Conservation (phyloP, 2,113 vertebrate species). For the Delphinus delphis region DNA sequence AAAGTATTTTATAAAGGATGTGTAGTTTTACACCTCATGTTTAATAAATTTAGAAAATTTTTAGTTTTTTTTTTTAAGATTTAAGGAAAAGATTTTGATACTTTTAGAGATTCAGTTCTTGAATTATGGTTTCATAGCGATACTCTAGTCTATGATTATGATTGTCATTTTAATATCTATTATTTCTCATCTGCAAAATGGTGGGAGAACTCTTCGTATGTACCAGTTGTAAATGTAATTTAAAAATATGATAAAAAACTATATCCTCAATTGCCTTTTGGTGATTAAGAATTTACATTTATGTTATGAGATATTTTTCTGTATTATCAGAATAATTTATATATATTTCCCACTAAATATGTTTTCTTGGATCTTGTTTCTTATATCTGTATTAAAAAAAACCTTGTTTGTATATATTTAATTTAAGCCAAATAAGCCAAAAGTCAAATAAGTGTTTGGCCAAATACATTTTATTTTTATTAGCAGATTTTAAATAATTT, state of each 20-base stretch:
- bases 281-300: constrained; percentile 41
- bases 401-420: not conserved
- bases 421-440: constrained; percentile 3
- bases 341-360: not conserved
- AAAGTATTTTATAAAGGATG: constrained; percentile 19
- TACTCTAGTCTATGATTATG: not conserved
- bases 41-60: constrained; percentile 16
- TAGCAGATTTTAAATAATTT: constrained; percentile 31
- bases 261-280: not conserved
- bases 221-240: constrained; percentile 16
- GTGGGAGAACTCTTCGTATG: constrained; percentile 30
- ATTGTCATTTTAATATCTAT: constrained; percentile 60
- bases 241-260: constrained; percentile 12
- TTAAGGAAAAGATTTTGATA: constrained; percentile 22
- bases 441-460: not conserved
- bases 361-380: constrained; percentile 32
- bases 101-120: constrained; percentile 39
- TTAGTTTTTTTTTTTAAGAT: not conserved
- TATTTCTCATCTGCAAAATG: constrained; percentile 42
- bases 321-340: constrained; percentile 28
- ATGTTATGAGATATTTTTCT: not conserved
- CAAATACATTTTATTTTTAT: constrained; percentile 28
- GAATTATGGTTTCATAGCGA: not conserved
- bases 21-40: constrained; percentile 16
- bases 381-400: constrained; percentile 7